A percentile compares a stretch with the other conserved stretches of the same genome.
Evolutionary conservation across 2,888 invertebrate genomes (phyloP).

Genomic region (Acleris holmiana): DNA sequence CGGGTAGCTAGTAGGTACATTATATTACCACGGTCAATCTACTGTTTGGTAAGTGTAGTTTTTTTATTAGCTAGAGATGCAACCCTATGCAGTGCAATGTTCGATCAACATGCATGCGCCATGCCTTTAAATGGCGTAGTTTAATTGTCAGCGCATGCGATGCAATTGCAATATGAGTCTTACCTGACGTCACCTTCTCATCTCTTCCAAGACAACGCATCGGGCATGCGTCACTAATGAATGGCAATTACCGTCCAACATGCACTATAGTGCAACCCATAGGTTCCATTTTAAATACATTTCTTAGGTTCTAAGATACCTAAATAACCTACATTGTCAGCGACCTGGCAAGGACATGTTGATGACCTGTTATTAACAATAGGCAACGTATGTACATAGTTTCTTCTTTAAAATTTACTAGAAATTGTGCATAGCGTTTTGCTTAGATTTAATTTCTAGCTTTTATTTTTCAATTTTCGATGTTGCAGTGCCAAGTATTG

Average conservation of each 20-base stretch:
- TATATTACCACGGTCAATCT: too few species aligned
- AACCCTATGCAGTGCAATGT: neutral
- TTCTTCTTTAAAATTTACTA: too few species aligned
- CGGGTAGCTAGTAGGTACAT: too few species aligned
- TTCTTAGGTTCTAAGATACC: neutral
- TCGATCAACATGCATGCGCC: neutral
- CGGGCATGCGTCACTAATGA: slow-evolving; percentile 20
- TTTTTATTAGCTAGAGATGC: neutral
- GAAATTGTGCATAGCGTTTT: too few species aligned
- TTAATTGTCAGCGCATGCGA: neutral
- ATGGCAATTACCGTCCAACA: slow-evolving; percentile 4
- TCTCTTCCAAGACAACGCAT: slow-evolving; percentile 9
- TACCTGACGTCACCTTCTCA: slow-evolving; percentile 15
- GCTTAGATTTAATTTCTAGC: too few species aligned
- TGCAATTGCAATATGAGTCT: neutral
- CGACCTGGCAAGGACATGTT: slow-evolving; percentile 3
- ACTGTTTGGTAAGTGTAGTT: too few species aligned
- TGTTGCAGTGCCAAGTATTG: too few species aligned
- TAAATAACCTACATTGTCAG: neutral
- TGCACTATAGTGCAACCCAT: too few species aligned
- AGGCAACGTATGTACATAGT: too few species aligned
- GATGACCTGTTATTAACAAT: too few species aligned
- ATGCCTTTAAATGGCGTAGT: neutral
- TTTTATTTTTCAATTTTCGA: slow-evolving; percentile 1
- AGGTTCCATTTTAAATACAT: neutral